phyloP scores from a whole-genome alignment of 2,888 invertebrate species.

The Masnerella sp. region DNA sequence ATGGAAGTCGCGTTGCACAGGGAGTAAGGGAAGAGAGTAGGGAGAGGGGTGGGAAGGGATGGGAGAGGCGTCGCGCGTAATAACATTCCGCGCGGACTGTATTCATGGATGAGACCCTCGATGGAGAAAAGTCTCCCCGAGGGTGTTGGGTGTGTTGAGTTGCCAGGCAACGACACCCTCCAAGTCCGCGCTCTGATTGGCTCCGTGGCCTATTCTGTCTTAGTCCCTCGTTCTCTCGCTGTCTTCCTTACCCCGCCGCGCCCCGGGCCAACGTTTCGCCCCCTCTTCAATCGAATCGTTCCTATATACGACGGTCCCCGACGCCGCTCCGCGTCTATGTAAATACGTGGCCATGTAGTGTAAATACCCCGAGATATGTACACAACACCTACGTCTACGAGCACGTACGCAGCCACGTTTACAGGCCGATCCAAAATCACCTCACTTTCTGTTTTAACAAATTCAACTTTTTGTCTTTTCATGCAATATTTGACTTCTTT shows the following conservation, averaged over 20 bases:
- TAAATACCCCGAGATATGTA: conserved; percentile 53
- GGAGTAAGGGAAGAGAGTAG: conserved; percentile 1
- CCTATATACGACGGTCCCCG: conserved; percentile 31
- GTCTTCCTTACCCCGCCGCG: conserved; percentile 54
- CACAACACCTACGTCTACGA: conserved; percentile 49
- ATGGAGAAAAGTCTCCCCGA: conserved; percentile 66
- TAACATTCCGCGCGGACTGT: conserved; percentile 61
- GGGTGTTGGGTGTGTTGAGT: conserved; percentile 66
- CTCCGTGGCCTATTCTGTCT: conserved; percentile 71
- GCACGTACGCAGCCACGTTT: conserved; percentile 32
- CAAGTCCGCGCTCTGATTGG: conserved; percentile 70
- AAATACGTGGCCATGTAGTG: conserved; percentile 42
- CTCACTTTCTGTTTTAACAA: not conserved
- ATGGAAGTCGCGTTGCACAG: not conserved
- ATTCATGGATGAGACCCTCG: conserved; percentile 61
- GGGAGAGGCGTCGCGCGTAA: conserved; percentile 39
- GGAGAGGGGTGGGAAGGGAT: not conserved
- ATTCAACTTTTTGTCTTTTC: not conserved
- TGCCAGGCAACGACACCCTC: conserved; percentile 75
- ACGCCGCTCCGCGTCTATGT: conserved; percentile 32
- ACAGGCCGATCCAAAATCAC: conserved; percentile 10
- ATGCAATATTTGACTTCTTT: too few species aligned
- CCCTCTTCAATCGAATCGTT: conserved; percentile 51
- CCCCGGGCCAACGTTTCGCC: conserved; percentile 22
- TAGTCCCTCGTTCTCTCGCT: conserved; percentile 59